Conservation (phyloP, 2,113 vertebrate genomes). For the Stegostoma tigrinum region DNA sequence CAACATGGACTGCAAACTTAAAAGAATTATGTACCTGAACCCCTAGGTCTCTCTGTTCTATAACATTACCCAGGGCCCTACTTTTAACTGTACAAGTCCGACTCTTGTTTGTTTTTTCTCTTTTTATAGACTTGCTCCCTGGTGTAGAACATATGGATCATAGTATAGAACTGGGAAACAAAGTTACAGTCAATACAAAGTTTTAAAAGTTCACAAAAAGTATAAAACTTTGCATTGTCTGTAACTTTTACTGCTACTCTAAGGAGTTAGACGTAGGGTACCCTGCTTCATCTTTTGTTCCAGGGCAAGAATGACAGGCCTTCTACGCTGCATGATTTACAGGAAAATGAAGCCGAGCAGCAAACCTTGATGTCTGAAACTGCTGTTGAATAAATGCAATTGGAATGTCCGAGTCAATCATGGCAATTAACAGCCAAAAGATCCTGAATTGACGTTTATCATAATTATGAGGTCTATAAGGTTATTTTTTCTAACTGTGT, state of each 20-base stretch:
- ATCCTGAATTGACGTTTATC: neutral
- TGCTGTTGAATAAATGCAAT: neutral
- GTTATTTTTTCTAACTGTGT: neutral
- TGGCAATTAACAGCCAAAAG: neutral
- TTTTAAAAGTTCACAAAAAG: neutral
- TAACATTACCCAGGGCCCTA: too few species aligned
- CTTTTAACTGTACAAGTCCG: too few species aligned
- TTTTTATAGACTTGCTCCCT: neutral
- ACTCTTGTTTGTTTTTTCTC: too few species aligned
- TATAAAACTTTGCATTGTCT: neutral
- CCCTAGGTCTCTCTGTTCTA: too few species aligned
- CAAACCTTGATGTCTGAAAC: neutral
- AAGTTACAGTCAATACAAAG: neutral
- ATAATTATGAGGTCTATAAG: too few species aligned
- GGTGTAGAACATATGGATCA: neutral
- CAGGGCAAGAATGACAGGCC: neutral
- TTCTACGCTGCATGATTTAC: neutral
- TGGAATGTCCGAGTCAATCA: neutral
- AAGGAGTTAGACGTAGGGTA: neutral
- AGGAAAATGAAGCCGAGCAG: neutral
- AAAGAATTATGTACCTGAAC: too few species aligned
- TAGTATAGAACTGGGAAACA: neutral
- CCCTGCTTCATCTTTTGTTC: neutral
- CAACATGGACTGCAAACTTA: too few species aligned
- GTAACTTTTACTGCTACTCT: neutral